Base-by-base conservation (phyloP, 2,113 vertebrate genomes). In the Orientallactaga bullata region DNA sequence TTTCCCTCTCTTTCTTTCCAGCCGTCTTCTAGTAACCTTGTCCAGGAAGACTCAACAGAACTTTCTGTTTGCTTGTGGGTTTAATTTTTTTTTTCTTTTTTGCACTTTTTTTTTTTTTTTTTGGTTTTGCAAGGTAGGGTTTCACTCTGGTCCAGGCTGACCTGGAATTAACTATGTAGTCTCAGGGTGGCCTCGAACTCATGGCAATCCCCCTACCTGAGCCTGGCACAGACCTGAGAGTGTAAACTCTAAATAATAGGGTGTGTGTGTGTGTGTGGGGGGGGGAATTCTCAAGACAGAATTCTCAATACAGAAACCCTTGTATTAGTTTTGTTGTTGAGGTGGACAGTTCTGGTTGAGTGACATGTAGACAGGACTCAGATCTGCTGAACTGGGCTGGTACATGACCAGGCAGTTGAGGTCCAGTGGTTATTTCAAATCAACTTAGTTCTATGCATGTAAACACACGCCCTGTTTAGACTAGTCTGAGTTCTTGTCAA, bases 341-440 rank as follows among this genome's bases (percentile, higher is more conserved):
- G 65, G 95, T 94, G 58, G 93, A 80, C 78, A 90, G 87, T 92
- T 97, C 86, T 94, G 91, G 69, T 97, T 95, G 94, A 94, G 80
- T 96, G 88, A 87, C 95, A 77, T 93, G 1, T 88, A 94, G 30
- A 94, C 81, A 96, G 63, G 87, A 88, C 90, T 96, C 80, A 90
- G 84, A 97, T 97, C 93, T 97, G 77, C 78, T 89, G 95, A 96
- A 93, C 92, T 88, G 93, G 95, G 96, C 97, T 92, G 89, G 95
- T 97, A 98, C 98, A 96, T 97, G 97, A 93, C 93, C 68, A 95
- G 95, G 94, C 89, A 94, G 97, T 94, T 95, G 93, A 96, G 94
- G 95, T 74, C 47, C 61, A 97, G 63, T 92, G 90, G 89, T 96
- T 97, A 92, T 90, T 97, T 97, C 23, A 28, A 92, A 85, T 97